A percentile compares a stretch with the other conserved stretches of the same genome.
Conservation (phyloP, 2,797 vertebrate species). For the Pipistrellus pipistrellus region DNA sequence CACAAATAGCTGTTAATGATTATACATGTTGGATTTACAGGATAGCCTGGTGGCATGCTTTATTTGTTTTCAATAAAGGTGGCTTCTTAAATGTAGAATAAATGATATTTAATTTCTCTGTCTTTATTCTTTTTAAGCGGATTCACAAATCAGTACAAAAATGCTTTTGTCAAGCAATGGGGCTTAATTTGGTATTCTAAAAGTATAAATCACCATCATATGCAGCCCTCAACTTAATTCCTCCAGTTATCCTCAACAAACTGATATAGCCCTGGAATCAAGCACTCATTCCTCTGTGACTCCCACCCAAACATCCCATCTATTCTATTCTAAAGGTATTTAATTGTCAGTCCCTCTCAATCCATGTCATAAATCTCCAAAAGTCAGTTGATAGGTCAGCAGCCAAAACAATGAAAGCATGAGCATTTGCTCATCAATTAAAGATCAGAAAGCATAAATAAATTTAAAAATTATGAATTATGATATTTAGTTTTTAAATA, state of each 20-base stretch:
- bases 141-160: slow-evolving; percentile 53
- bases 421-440: background rate
- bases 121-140: slow-evolving; percentile 31
- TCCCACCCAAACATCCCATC: background rate
- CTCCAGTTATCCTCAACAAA: background rate
- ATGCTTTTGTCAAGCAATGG: background rate
- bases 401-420: background rate
- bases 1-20: background rate
- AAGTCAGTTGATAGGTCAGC: background rate
- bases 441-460: background rate
- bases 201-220: background rate
- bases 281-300: background rate
- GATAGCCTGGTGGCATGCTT: background rate
- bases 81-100: slow-evolving; percentile 47
- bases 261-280: background rate
- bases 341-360: background rate
- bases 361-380: background rate
- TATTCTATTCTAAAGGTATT: background rate
- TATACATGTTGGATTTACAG: background rate
- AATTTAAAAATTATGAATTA: slow-evolving; percentile 49
- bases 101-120: slow-evolving; percentile 40
- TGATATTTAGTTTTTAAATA: slow-evolving; percentile 32
- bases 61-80: slow-evolving; percentile 21
- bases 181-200: background rate
- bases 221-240: background rate